Percentiles rank a stretch among this genome's conserved stretches.
phyloP scores from a whole-genome alignment of 2,888 invertebrate genomes.

The Calameuta pallipes region DNA sequence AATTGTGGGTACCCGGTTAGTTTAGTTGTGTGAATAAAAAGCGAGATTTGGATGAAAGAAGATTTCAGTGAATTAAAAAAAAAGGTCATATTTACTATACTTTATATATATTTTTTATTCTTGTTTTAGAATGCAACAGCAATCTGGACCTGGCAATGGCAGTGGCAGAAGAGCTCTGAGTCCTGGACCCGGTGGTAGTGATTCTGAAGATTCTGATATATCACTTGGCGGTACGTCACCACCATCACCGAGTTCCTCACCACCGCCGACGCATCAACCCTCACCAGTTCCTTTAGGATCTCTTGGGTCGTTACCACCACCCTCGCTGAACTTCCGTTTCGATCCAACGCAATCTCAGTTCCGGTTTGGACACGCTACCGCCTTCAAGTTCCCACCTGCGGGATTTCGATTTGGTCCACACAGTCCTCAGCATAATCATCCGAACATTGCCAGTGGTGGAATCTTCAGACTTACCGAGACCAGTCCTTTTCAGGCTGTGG shows the following conservation, averaged over 20 bases:
- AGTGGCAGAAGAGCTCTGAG: conserved; percentile 54
- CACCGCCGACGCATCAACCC: conserved; percentile 55
- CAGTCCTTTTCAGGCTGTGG: conserved; percentile 64
- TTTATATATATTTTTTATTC: neutral
- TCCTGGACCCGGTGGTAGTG: conserved; percentile 60
- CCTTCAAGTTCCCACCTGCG: conserved; percentile 61
- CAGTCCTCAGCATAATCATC: conserved; percentile 62
- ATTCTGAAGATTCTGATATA: conserved; percentile 63
- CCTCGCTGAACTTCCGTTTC: conserved; percentile 60
- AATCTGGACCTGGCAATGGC: conserved; percentile 59
- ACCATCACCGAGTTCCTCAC: conserved; percentile 60
- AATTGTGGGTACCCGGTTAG: neutral
- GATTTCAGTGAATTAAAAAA: neutral
- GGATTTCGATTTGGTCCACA: conserved; percentile 62
- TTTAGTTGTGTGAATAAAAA: neutral
- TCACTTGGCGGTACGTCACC: conserved; percentile 63
- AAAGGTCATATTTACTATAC: neutral
- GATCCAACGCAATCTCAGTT: conserved; percentile 61
- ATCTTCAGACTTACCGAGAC: conserved; percentile 64
- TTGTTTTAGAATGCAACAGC: conserved; percentile 62
- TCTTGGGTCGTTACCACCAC: conserved; percentile 60
- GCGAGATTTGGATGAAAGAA: neutral
- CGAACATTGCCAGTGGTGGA: conserved; percentile 56
- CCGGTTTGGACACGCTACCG: conserved; percentile 59
- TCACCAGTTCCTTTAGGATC: conserved; percentile 58